phyloP scores from a whole-genome alignment of 2,113 vertebrate genomes.

The Phodopus roborovskii region DNA sequence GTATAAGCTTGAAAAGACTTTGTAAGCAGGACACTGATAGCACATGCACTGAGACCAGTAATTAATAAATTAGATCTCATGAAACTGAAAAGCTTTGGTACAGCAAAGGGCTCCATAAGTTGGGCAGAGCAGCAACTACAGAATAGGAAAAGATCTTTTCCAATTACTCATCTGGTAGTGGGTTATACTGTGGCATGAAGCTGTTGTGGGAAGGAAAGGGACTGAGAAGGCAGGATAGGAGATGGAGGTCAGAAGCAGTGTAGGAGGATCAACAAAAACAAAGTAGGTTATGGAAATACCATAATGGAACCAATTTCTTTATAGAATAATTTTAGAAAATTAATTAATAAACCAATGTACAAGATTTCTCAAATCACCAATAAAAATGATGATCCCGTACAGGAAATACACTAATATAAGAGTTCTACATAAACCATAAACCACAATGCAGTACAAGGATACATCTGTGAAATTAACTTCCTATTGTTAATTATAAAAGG shows the following conservation, averaged over 20 bases:
- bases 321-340: neutral
- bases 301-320: neutral
- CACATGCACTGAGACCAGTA: neutral
- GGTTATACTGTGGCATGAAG: neutral
- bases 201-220: neutral
- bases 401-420: neutral
- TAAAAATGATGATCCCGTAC: neutral
- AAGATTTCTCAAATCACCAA: neutral
- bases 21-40: neutral
- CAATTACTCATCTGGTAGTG: neutral
- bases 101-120: neutral
- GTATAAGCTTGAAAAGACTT: neutral
- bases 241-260: neutral
- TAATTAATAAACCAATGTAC: neutral
- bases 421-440: neutral
- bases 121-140: neutral
- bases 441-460: neutral
- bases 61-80: neutral
- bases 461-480: neutral
- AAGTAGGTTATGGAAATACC: neutral
- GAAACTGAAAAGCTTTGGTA: neutral
- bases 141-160: neutral
- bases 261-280: neutral
- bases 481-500: neutral
- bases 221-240: neutral